Evolutionary conservation across 2,888 invertebrate genomes (phyloP), one percentile per base, ranked within the genome.

Genomic region (Callyntrura guangdongensis): DNA sequence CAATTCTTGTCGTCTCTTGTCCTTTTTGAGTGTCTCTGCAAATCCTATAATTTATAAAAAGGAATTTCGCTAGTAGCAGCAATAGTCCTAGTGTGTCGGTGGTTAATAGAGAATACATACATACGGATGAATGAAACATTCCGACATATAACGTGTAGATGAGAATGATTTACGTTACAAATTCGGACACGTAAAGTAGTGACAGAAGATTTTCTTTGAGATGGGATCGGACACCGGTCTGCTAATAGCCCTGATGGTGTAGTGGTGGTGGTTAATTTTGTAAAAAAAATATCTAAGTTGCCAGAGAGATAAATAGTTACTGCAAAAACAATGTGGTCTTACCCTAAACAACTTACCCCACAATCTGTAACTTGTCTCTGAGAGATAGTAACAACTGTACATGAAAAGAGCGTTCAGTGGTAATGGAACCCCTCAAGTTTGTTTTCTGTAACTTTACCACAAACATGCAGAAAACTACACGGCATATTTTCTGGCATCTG

Each of bases 151-250:
- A 79, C 36, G 36, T 85, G 81, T 25, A 79, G 85, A 79, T 47
- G 69, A 72, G 36, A 17, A 90, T 85, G 89, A 90, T 85, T 56
- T 72, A 74, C 59, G 72, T 83, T 89, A 89, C 89, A 89, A 83
- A 83, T 89, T 89, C 53, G 61, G 83, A 82, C 69, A 45, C 87
- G 72, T 56, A 72, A 56, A 81, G 53, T 49, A 77, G 53, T 87
- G 87, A 79, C 86, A 86, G 81, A 67, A 81, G 69, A 67, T 53
- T 36, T 49, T 61, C 59, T 87, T 67, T 81, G 86, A 27, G 87
- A 86, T 27, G 59, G 25, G 86, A 69, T 59, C 81, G 45, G 22
- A 74, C 74, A 74, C 74, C 74, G 74, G 49, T 74, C 47, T 74
- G 74, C 74, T 74, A 74, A 36, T 74, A 74, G 47, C 20, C 47